Conservation (phyloP, 1,140 invertebrate genomes). For the Cardiocondyla obscurior region DNA sequence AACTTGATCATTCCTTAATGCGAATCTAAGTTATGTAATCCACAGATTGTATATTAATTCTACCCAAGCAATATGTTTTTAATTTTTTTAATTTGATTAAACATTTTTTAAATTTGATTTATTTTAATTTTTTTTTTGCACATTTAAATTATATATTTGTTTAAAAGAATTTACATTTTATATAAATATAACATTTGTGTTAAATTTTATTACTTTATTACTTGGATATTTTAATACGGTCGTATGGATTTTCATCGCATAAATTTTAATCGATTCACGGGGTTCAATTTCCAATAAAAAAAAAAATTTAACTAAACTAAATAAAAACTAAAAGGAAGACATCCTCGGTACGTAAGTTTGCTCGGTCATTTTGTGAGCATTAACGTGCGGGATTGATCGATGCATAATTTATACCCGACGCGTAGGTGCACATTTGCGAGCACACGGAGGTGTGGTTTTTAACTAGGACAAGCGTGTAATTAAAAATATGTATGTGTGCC, state of each 20-base stretch:
- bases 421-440: conserved; percentile 29
- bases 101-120: neutral
- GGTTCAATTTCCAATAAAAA: neutral
- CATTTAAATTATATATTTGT: neutral
- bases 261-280: neutral
- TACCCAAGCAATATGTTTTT: neutral
- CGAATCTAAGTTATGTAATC: neutral
- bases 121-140: neutral
- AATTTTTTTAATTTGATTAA: neutral
- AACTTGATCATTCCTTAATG: neutral
- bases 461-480: conserved; percentile 58
- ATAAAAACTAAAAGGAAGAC: neutral
- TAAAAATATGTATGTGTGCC: conserved; percentile 41
- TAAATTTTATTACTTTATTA: neutral
- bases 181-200: neutral
- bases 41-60: too few species aligned
- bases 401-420: conserved; percentile 55
- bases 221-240: neutral
- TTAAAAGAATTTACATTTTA: neutral
- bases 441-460: conserved; percentile 57
- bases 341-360: neutral
- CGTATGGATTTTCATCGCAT: neutral
- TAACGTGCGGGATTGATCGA: conserved; percentile 47
- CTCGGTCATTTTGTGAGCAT: conserved; percentile 27
- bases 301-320: too few species aligned